A percentile compares a stretch with the other conserved stretches of the same genome.
phyloP scores from a whole-genome alignment of 2,888 invertebrate species.

The Rambutsinella grinnellia region DNA sequence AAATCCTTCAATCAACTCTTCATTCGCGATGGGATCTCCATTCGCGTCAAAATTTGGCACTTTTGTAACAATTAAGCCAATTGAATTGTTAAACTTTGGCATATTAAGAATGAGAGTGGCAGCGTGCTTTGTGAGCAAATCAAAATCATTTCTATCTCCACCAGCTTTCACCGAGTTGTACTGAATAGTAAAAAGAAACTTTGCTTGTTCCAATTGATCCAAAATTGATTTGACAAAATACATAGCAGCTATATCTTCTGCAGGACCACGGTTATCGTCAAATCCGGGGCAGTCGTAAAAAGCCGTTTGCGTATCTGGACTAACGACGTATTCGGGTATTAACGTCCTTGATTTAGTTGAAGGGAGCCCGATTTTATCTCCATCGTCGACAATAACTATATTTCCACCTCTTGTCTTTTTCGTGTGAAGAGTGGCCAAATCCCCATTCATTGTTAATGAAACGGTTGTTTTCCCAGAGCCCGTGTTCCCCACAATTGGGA shows the following conservation, averaged over 20 bases:
- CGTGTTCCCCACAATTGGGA: background rate
- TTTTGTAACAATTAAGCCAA: background rate
- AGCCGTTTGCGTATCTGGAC: background rate
- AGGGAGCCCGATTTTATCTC: background rate
- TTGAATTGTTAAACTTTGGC: background rate
- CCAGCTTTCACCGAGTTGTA: background rate
- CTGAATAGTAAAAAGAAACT: no score
- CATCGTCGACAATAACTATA: background rate
- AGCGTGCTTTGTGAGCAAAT: background rate
- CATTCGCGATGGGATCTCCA: background rate
- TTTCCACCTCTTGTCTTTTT: background rate
- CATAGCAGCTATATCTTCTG: background rate
- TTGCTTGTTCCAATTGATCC: no score
- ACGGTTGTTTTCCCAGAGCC: background rate
- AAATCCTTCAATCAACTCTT: background rate
- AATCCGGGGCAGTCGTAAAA: background rate
- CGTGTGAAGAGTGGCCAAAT: background rate
- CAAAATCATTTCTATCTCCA: background rate
- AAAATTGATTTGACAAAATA: conserved; percentile 8
- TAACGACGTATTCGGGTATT: background rate
- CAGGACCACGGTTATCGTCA: background rate
- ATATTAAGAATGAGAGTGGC: background rate
- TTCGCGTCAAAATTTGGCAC: background rate
- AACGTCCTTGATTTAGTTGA: background rate
- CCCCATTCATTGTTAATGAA: background rate